phyloP scores from a whole-genome alignment of 2,797 vertebrate species.

The Cyprinella venusta region DNA sequence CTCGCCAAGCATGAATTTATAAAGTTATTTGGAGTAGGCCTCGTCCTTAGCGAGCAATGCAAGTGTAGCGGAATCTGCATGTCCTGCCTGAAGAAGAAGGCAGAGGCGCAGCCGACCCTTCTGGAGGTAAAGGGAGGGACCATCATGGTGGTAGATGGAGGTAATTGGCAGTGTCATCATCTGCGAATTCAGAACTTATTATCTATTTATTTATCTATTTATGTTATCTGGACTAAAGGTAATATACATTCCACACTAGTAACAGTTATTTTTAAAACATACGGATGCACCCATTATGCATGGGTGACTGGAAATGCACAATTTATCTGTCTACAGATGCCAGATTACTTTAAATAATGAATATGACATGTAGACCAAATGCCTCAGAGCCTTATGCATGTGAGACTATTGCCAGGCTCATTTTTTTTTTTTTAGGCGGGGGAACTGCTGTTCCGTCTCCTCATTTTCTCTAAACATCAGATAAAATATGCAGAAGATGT shows the following conservation, averaged over 20 bases:
- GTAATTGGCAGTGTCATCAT: too few relatives aligned
- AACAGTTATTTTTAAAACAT: not conserved
- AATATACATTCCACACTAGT: not conserved
- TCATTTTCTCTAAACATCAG: not conserved
- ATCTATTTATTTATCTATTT: too few relatives aligned
- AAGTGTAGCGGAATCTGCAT: too few relatives aligned
- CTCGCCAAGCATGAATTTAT: too few relatives aligned
- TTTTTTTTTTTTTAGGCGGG: not conserved
- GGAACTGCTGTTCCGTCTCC: not conserved
- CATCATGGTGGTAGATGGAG: too few relatives aligned
- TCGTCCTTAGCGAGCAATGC: too few relatives aligned
- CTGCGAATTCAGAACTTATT: too few relatives aligned
- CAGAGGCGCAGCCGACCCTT: too few relatives aligned
- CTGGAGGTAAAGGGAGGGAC: too few relatives aligned
- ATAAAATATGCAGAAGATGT: not conserved
- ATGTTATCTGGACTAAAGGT: not conserved
- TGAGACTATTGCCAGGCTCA: not conserved
- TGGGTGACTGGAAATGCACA: not conserved
- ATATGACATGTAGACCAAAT: not conserved
- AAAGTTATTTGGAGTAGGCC: too few relatives aligned
- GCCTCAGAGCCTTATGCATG: not conserved
- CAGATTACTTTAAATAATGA: conserved; percentile 10
- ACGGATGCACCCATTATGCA: not conserved
- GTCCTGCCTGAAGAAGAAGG: too few relatives aligned
- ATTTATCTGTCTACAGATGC: not conserved